phyloP scores from a whole-genome alignment of 1,140 invertebrate genomes.

The Agrypnia vestita region DNA sequence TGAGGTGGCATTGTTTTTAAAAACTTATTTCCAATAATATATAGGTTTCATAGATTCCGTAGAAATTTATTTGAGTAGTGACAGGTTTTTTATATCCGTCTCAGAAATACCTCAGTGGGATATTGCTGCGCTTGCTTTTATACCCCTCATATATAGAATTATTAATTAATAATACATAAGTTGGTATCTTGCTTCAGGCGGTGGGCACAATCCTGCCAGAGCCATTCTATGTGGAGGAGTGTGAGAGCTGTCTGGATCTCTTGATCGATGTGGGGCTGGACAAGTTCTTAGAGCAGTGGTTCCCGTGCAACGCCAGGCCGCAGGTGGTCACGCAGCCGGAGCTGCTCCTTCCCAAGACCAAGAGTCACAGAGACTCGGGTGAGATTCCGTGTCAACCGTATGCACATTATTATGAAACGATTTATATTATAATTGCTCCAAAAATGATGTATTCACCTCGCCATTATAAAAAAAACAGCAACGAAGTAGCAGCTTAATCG shows the following conservation, averaged over 20 bases:
- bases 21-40: too few species aligned
- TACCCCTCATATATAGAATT: not conserved
- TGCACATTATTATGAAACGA: too few species aligned
- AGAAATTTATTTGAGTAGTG: too few species aligned
- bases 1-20: too few species aligned
- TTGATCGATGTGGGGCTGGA: conserved; percentile 69
- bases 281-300: conserved; percentile 68
- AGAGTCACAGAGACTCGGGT: conserved; percentile 52
- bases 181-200: conserved; percentile 57
- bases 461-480: too few species aligned
- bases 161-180: not conserved
- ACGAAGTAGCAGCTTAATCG: too few species aligned
- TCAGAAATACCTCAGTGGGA: too few species aligned
- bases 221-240: conserved; percentile 72
- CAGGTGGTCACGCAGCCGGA: conserved; percentile 67
- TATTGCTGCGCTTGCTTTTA: too few species aligned
- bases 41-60: too few species aligned
- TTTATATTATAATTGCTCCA: too few species aligned
- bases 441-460: too few species aligned
- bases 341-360: conserved; percentile 47
- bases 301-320: conserved; percentile 67
- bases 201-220: conserved; percentile 66
- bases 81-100: too few species aligned
- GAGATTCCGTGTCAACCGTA: not conserved
- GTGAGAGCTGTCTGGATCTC: conserved; percentile 70